These are phyloP conservation scores for Siniperca chuatsi DNA, from an alignment of 2,113 vertebrate species.

Conservation along the genomic window DNA sequence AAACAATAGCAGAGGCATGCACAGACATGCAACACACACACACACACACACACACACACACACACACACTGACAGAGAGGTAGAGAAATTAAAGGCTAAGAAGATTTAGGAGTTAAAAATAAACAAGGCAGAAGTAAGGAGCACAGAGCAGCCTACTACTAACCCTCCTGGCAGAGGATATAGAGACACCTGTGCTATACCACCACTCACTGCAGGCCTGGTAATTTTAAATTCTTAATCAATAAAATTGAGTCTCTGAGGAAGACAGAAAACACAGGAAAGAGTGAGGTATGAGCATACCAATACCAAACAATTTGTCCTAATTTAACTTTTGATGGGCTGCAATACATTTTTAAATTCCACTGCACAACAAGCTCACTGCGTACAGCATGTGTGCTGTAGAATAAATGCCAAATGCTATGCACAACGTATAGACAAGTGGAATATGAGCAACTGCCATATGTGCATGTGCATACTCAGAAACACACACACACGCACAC, in stretches of 20 bases:
- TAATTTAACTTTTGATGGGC: neutral
- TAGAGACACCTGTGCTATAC: conserved; percentile 46
- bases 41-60: conserved; percentile 42
- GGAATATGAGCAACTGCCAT: conserved; percentile 2
- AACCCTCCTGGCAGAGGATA: conserved; percentile 39
- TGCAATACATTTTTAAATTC: neutral
- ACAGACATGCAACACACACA: conserved; percentile 20
- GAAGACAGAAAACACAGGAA: neutral
- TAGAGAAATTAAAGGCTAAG: conserved; percentile 82
- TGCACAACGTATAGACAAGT: neutral
- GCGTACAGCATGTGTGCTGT: neutral
- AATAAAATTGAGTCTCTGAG: neutral
- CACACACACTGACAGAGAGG: conserved; percentile 49
- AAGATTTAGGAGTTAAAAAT: conserved; percentile 86
- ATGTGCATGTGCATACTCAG: conserved; percentile 19
- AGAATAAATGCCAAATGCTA: conserved; percentile 12
- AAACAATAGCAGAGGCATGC: conserved; percentile 51
- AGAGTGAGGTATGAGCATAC: neutral
- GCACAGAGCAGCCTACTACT: conserved; percentile 58
- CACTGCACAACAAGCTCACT: conserved; percentile 3
- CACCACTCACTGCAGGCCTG: neutral
- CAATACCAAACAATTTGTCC: neutral
- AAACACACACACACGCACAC: conserved; percentile 17
- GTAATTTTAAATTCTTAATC: neutral
- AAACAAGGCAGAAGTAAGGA: conserved; percentile 70